A percentile compares a stretch with the other conserved stretches of the same genome.
These are phyloP conservation scores for Falco naumanni DNA, from an alignment of 2,797 vertebrate species.

Conservation along the genomic window DNA sequence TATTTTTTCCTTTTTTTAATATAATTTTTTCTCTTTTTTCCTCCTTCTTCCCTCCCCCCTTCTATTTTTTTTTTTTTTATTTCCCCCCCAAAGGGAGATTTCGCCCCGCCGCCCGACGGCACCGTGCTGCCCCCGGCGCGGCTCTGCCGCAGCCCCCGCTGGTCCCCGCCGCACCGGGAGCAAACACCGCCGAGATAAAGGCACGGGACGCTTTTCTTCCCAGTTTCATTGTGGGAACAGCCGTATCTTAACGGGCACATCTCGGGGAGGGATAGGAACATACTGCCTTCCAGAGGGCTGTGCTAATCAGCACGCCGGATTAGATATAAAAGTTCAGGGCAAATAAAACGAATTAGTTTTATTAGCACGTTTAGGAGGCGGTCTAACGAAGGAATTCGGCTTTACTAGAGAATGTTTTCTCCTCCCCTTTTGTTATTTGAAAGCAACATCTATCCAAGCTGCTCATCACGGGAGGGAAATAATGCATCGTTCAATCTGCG, in stretches of 20 bases:
- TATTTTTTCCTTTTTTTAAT: neutral
- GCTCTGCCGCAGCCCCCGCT: neutral
- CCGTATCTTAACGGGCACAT: conserved; percentile 8
- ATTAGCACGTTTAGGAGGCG: conserved; percentile 66
- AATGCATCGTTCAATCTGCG: neutral
- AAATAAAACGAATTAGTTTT: conserved; percentile 70
- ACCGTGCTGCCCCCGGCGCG: neutral
- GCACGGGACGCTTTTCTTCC: neutral
- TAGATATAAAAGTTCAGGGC: conserved; percentile 56
- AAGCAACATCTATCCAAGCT: neutral
- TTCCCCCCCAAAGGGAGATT: neutral
- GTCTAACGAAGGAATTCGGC: conserved; percentile 52
- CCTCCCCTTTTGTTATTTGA: conserved; percentile 64
- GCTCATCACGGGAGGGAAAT: neutral
- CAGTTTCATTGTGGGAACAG: neutral
- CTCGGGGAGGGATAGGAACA: neutral
- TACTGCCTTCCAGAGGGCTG: neutral
- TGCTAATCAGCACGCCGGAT: conserved; percentile 36
- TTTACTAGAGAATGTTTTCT: conserved; percentile 58
- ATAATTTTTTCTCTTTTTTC: too few relatives aligned
- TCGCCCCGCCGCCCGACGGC: neutral
- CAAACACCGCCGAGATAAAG: neutral
- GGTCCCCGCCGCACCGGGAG: neutral
- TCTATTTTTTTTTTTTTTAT: neutral
- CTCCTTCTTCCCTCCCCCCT: rapidly evolving